Evolutionary conservation across 1,140 invertebrate species (phyloP).

Genomic region (Scaptomyza hsui): DNA sequence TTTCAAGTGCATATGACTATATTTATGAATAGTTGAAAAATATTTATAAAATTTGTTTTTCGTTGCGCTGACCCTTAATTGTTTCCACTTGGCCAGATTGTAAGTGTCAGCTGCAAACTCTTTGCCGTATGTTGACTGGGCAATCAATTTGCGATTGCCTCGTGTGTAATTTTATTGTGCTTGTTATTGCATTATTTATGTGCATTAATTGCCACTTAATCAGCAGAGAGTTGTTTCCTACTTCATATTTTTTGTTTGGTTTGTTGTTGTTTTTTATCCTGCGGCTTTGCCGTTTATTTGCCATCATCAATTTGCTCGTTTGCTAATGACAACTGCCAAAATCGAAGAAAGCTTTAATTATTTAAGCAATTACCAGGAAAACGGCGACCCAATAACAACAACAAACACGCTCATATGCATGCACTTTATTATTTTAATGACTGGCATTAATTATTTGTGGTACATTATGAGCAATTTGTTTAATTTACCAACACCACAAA

Average conservation of each 20-base stretch:
- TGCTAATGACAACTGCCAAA: conserved; percentile 36
- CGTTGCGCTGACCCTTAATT: conserved; percentile 18
- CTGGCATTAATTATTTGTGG: conserved; percentile 76
- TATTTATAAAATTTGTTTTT: no score
- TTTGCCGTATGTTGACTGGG: conserved; percentile 7
- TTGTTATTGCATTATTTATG: conserved; percentile 63
- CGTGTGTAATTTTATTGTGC: conserved; percentile 39
- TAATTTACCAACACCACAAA: conserved; percentile 41
- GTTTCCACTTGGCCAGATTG: conserved; percentile 36
- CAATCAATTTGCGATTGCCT: conserved; percentile 50
- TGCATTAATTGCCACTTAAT: conserved; percentile 63
- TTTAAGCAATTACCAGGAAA: conserved; percentile 63
- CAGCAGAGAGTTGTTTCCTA: conserved; percentile 24
- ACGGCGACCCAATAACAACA: conserved; percentile 3
- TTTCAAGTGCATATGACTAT: no score
- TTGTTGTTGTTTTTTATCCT: conserved; percentile 7
- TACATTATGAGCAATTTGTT: conserved; percentile 75
- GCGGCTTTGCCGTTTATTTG: conserved; percentile 14
- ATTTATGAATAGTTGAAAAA: no score
- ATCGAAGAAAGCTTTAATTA: conserved; percentile 62
- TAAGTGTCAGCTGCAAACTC: conserved; percentile 31
- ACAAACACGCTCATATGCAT: conserved; percentile 48
- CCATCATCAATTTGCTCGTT: conserved; percentile 26
- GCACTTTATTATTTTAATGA: conserved; percentile 78
- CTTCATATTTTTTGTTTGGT: conserved; percentile 11